Percentiles rank a stretch among this genome's conserved stretches.
Evolutionary conservation across 2,113 vertebrate genomes (phyloP).

Genomic region (Cheirogaleus medius): DNA sequence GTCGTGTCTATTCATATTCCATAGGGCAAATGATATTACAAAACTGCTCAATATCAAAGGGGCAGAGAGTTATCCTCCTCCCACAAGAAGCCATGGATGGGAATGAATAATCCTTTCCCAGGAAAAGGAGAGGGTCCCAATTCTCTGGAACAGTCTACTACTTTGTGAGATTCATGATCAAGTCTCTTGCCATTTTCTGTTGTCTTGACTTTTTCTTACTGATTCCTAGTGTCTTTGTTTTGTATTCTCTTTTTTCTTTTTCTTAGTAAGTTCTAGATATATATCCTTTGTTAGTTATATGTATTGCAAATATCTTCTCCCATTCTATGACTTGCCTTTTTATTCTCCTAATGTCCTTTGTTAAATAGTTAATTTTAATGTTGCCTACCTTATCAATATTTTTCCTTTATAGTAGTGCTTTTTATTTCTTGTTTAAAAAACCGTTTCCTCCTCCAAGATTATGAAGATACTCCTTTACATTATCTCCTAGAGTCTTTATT

Average conservation of each 20-base stretch:
- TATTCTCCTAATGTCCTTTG: not conserved
- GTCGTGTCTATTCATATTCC: not conserved
- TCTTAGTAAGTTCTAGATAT: not conserved
- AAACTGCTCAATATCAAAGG: not conserved
- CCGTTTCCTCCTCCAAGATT: not conserved
- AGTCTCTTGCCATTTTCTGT: not conserved
- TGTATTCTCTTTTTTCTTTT: not conserved
- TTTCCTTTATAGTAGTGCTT: not conserved
- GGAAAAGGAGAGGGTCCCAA: not conserved
- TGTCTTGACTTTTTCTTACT: not conserved
- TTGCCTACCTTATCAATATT: not conserved
- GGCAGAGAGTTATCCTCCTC: not conserved
- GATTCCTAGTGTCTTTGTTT: not conserved
- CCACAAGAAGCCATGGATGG: not conserved
- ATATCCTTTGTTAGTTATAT: not conserved
- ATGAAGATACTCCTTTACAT: not conserved
- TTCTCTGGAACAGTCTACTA: not conserved
- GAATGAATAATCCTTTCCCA: not conserved
- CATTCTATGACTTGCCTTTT: not conserved
- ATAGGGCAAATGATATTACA: not conserved
- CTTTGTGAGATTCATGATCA: not conserved
- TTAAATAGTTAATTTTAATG: not conserved
- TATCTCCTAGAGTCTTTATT: not conserved
- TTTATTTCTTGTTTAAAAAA: conserved; percentile 4
- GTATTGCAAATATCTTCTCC: not conserved